Conservation (phyloP, 2,113 vertebrate species). For the Pantherophis guttatus region DNA sequence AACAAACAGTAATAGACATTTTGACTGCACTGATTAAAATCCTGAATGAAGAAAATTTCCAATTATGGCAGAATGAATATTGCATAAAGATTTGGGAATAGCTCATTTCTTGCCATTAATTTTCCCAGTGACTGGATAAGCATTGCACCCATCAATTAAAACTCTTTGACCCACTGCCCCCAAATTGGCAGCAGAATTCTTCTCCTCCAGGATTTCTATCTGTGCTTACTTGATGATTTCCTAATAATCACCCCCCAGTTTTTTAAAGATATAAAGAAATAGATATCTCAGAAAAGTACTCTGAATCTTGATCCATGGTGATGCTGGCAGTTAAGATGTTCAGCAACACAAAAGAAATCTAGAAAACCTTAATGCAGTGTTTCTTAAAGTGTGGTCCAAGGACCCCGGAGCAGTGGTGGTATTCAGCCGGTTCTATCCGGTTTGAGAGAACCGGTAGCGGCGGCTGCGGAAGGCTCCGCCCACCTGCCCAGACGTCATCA, state of each 20-base stretch:
- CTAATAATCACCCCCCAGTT: not conserved
- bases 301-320: not conserved
- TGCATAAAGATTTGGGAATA: not conserved
- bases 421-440: no score
- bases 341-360: not conserved
- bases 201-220: not conserved
- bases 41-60: not conserved
- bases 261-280: not conserved
- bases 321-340: not conserved
- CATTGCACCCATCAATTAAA: not conserved
- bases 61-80: not conserved
- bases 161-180: not conserved
- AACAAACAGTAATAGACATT: slow-evolving; percentile 7
- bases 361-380: not conserved
- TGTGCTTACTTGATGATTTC: not conserved
- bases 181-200: not conserved
- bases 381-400: not conserved
- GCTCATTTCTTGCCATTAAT: not conserved
- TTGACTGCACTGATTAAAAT: not conserved
- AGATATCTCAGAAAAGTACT: not conserved
- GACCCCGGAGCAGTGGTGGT: no score
- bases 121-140: not conserved
- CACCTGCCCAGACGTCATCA: no score
- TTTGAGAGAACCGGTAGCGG: no score
- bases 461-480: no score